A percentile compares a stretch with the other conserved stretches of the same genome.
phyloP scores from a whole-genome alignment of 2,888 invertebrate genomes.

The Nycteola revayana region DNA sequence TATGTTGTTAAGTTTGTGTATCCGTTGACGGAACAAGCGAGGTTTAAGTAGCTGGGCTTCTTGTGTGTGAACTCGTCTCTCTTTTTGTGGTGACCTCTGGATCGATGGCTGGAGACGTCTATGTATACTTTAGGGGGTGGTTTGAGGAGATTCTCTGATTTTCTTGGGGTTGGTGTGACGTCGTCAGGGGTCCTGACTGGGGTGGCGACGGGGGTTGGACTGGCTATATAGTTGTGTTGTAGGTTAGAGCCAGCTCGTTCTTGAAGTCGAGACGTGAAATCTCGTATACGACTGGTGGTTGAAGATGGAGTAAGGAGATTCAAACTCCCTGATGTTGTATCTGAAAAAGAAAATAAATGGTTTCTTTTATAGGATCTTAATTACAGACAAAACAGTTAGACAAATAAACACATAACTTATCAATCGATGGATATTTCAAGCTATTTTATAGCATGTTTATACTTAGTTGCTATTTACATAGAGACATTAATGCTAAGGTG shows the following conservation, averaged over 20 bases:
- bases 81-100: slow-evolving; percentile 64
- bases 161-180: slow-evolving; percentile 52
- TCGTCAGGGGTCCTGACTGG: slow-evolving; percentile 58
- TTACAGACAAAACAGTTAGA: too few relatives aligned
- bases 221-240: slow-evolving; percentile 44
- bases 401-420: too few relatives aligned
- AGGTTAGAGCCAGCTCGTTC: slow-evolving; percentile 72
- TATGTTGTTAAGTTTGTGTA: slow-evolving; percentile 94
- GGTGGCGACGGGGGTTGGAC: slow-evolving; percentile 51
- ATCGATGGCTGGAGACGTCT: slow-evolving; percentile 64
- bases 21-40: slow-evolving; percentile 95
- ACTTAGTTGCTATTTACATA: too few relatives aligned
- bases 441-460: too few relatives aligned
- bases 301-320: slow-evolving; percentile 84
- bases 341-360: slow-evolving; percentile 49
- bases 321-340: slow-evolving; percentile 84
- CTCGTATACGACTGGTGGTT: slow-evolving; percentile 78
- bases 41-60: slow-evolving; percentile 93
- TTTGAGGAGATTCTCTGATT: slow-evolving; percentile 63
- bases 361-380: too few relatives aligned
- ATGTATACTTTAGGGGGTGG: slow-evolving; percentile 68
- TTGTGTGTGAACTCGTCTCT: slow-evolving; percentile 77
- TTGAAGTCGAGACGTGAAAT: slow-evolving; percentile 83
- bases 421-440: too few relatives aligned
- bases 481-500: too few relatives aligned